Evolutionary conservation across 1,140 invertebrate genomes (phyloP), one percentile per base, ranked within the genome.

Genomic region (Papilio glaucus): DNA sequence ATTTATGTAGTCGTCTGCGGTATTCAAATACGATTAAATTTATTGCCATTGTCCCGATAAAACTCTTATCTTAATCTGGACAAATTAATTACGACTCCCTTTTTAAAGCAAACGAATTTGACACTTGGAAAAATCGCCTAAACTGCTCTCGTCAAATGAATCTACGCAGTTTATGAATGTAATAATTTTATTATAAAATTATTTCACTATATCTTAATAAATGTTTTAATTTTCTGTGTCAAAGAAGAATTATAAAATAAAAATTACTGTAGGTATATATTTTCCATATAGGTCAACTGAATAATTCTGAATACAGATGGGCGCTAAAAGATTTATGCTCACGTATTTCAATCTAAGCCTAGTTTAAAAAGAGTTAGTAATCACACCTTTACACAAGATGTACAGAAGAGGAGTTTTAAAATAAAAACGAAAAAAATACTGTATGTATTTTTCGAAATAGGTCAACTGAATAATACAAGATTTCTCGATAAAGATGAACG

Each of bases 11-110:
- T 33, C 37, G 62, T 65, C 62, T 65, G 37, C 37, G 29, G 62
- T 65, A 65, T 65, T 65, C 37, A 65, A 65, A 65, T 65, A 21
- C 62, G 29, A 65, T 65, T 39, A 24, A 65, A 65, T 65, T 65
- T 65, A 65, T 41, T 65, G 37, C 62, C 18, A 39, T 21, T 18
- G 13, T 65, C 10, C 15, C 10, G 37, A 12, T 65, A 39, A 39
- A 65, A 65, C 18, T 65, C 62, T 65, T 39, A 65, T 65, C 62
- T 39, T 65, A 38, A 65, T 39, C 62, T 21, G 15, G 37, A 65
- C 62, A 65, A 65, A 38, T 65, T 38, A 39, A 65, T 38, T 65
- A 21, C 62, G 15, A 39, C 39, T 65, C 13, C 4, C 9, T 21
- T 57, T 57, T 57, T 57, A 24, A 57, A 57, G 49, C 24, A 57